phyloP scores from a whole-genome alignment of 2,888 invertebrate species.

The Acrocera orbiculus region DNA sequence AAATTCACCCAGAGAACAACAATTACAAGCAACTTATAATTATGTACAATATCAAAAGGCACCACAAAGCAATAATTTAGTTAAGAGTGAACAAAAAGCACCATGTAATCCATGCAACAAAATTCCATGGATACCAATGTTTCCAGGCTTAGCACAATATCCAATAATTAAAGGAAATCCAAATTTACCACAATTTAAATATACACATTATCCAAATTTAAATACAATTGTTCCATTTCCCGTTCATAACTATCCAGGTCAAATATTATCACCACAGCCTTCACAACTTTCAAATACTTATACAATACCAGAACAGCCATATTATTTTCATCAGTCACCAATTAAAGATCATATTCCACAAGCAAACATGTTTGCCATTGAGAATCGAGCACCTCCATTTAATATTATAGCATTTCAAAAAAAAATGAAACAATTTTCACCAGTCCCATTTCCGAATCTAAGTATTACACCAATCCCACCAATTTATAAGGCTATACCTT shows the following conservation, averaged over 20 bases:
- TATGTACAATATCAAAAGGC: conserved; percentile 12
- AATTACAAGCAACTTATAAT: conserved; percentile 13
- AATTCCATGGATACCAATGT: conserved; percentile 66
- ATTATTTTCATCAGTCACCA: too few species aligned
- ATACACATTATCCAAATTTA: too few species aligned
- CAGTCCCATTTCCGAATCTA: conserved; percentile 46
- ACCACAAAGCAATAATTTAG: conserved; percentile 8
- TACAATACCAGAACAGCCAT: too few species aligned
- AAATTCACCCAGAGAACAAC: conserved; percentile 18
- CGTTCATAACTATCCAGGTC: too few species aligned
- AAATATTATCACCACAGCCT: too few species aligned
- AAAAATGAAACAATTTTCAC: conserved; percentile 23
- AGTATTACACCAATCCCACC: conserved; percentile 43
- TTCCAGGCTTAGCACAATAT: conserved; percentile 19
- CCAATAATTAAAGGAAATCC: conserved; percentile 12
- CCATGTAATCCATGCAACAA: conserved; percentile 58
- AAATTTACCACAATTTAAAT: conserved; percentile 2
- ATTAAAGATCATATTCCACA: conserved; percentile 18
- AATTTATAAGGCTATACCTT: conserved; percentile 43
- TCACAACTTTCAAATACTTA: too few species aligned
- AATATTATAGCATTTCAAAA: too few species aligned
- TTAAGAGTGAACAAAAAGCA: not conserved
- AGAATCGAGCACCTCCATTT: conserved; percentile 11
- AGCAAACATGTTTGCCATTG: conserved; percentile 6
- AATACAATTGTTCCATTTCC: too few species aligned